Evolutionary conservation across 2,113 vertebrate species (phyloP), one percentile per base, ranked within the genome.

Genomic region (Corydoras sp.): DNA sequence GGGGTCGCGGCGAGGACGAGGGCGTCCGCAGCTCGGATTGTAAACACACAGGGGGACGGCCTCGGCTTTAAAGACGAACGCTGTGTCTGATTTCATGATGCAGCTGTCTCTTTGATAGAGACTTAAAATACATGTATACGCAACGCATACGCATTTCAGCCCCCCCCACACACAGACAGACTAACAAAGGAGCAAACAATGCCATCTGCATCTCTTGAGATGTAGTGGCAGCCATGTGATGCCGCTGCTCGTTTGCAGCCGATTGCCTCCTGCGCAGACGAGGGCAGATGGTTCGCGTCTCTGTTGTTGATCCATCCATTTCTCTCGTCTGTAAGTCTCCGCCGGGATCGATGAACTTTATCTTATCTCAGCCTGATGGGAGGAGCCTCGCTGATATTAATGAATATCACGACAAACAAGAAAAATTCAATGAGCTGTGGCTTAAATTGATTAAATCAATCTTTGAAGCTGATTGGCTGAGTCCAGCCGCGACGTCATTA

Each of bases 141-240:
- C 18, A 24, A 24, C 18, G 18, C 18, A 58, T 18, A 49, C 15
- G 49, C 11, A 24, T 10, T 30, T 3, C 48, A 18, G 14, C 9
- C 50, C 24, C 13, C 24, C 1, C 11, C 56, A 35, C 55, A 62
- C 65, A 31, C 65, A 68, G 55, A 60, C 71, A 60, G 43, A 66
- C 63, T 32, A 55, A 53, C 63, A 60, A 10, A 55, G 29, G 5
- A 58, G 14, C 1, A 58, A 48, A 58, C 31, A 68, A 6, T 13
- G 11, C 66, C 66, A 68, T 59, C 35, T 49, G 67, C 18, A 15
- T 58, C 55, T 59, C 11, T 49, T 24, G 55, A 64, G 32, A 63
- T 63, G 61, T 63, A 49, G 43, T 64, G 62, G 50, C 62, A 64
- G 62, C 24, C 35, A 32, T 62, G 12, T 62, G 60, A 14, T 12